These are phyloP conservation scores for Diabrotica balteata DNA, from an alignment of 2,888 invertebrate species.

Conservation along the genomic window DNA sequence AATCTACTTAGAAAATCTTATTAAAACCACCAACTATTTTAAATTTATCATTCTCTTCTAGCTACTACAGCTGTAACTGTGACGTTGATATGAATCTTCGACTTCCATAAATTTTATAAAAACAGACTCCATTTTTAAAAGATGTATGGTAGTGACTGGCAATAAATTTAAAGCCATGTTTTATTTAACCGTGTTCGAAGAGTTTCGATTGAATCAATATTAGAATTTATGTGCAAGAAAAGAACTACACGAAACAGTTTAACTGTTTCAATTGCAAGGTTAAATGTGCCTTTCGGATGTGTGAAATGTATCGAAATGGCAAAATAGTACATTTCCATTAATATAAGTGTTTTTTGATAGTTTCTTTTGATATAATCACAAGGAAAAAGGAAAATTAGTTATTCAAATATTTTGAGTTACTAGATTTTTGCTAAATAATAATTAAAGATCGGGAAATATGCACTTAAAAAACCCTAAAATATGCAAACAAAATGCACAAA, in stretches of 20 bases:
- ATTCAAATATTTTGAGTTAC: no score
- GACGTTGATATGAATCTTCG: neutral
- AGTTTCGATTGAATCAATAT: constrained; percentile 18
- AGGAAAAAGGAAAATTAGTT: no score
- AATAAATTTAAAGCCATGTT: constrained; percentile 12
- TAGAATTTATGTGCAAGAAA: constrained; percentile 17
- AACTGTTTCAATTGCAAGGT: neutral
- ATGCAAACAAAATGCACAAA: no score
- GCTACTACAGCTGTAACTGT: neutral
- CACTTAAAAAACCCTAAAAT: no score
- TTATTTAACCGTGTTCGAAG: constrained; percentile 19
- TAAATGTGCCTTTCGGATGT: constrained; percentile 8
- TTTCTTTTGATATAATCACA: no score
- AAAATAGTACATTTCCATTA: neutral
- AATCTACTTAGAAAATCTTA: no score
- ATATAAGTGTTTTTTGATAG: no score
- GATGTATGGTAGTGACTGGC: neutral
- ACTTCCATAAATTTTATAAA: constrained; percentile 5
- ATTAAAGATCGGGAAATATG: no score
- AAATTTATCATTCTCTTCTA: no score
- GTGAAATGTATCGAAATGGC: constrained; percentile 1
- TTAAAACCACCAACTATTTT: no score
- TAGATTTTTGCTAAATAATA: no score
- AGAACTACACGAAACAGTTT: neutral
- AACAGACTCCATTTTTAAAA: neutral